These are phyloP conservation scores for Gila orcuttii DNA, from an alignment of 2,113 vertebrate genomes.

Conservation along the genomic window DNA sequence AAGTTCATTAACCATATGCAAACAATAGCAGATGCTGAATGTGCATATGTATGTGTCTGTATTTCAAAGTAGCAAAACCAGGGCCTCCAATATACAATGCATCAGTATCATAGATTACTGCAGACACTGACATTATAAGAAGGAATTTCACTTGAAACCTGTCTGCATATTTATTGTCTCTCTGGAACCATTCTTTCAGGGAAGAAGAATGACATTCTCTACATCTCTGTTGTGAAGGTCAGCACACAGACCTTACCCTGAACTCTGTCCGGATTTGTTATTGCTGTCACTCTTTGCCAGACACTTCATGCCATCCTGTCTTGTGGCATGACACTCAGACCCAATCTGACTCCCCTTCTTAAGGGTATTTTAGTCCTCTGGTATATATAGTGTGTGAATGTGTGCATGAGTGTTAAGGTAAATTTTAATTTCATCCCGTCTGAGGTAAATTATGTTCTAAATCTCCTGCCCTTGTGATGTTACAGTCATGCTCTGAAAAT, in stretches of 20 bases:
- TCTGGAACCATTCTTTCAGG: not conserved
- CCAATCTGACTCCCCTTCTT: slow-evolving; percentile 25
- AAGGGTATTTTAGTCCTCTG: slow-evolving; percentile 4
- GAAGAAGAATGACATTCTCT: not conserved
- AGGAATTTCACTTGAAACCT: not conserved
- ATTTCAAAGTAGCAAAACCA: not conserved
- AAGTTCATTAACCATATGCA: not conserved
- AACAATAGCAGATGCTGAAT: not conserved
- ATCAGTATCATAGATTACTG: not conserved
- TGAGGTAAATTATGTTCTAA: not conserved
- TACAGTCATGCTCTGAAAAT: slow-evolving; percentile 30
- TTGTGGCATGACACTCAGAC: not conserved
- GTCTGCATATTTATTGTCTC: not conserved
- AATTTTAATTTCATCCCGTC: slow-evolving; percentile 29
- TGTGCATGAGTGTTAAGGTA: slow-evolving; percentile 9
- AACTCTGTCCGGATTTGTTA: not conserved
- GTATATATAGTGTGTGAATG: slow-evolving; percentile 21
- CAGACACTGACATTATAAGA: not conserved
- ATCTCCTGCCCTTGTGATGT: slow-evolving; percentile 3
- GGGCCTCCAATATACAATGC: not conserved
- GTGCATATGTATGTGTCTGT: not conserved
- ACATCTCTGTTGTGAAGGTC: not conserved
- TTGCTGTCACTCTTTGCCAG: not conserved
- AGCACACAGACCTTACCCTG: not conserved
- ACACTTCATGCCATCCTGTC: not conserved